phyloP scores from a whole-genome alignment of 2,888 invertebrate species.

The Stenichneumon culpator region DNA sequence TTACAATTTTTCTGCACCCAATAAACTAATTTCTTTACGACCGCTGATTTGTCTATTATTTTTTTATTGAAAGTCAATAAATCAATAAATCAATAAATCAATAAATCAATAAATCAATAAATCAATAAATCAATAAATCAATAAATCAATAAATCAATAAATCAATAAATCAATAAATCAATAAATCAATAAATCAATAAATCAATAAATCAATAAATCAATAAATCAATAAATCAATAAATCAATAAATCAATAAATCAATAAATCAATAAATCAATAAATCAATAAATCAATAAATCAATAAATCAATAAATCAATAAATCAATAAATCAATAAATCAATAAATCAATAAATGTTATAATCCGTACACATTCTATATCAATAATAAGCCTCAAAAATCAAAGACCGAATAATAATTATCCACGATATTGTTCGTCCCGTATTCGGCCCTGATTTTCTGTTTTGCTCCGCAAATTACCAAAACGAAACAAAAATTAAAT shows the following conservation, averaged over 20 bases:
- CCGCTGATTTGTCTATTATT: neutral
- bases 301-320: neutral
- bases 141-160: neutral
- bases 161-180: too few relatives aligned
- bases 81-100: too few relatives aligned
- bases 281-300: too few relatives aligned
- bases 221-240: too few relatives aligned
- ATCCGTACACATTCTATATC: neutral
- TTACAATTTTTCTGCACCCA: neutral
- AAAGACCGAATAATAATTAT: neutral
- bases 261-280: neutral
- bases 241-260: too few relatives aligned
- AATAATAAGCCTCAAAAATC: neutral
- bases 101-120: neutral
- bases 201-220: neutral
- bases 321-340: too few relatives aligned
- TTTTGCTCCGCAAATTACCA: neutral
- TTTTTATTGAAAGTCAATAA: neutral
- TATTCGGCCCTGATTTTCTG: neutral
- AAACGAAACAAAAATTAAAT: neutral
- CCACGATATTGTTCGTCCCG: neutral
- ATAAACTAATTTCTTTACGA: neutral
- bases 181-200: neutral
- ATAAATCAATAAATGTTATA: neutral
- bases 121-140: too few relatives aligned